Conservation (phyloP, 2,888 invertebrate species). For the Leptopilina myrica region DNA sequence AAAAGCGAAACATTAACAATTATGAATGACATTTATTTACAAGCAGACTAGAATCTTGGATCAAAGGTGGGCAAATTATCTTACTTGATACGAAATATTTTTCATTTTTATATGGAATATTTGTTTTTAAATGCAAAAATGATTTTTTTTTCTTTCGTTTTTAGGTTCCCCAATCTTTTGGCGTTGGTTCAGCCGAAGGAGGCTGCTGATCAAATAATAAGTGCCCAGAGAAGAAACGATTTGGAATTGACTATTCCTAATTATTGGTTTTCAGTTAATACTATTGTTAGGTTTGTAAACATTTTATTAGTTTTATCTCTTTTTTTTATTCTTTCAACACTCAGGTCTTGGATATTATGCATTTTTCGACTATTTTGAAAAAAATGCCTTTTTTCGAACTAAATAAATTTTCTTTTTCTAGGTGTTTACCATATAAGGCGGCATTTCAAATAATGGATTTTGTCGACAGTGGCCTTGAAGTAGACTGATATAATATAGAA, state of each 20-base stretch:
- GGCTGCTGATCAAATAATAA: conserved; percentile 83
- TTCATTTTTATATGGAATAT: conserved; percentile 4
- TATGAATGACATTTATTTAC: conserved; percentile 43
- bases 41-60: conserved; percentile 64
- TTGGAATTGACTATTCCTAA: conserved; percentile 82
- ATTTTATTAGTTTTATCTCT: conserved; percentile 35
- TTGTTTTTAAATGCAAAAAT: not conserved
- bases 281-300: conserved; percentile 70
- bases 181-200: conserved; percentile 81
- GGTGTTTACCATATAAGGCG: conserved; percentile 79
- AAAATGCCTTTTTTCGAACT: too few species aligned
- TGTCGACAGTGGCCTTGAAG: conserved; percentile 82
- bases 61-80: conserved; percentile 55
- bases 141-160: conserved; percentile 37
- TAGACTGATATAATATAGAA: conserved; percentile 70
- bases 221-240: conserved; percentile 82
- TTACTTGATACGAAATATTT: not conserved
- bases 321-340: not conserved
- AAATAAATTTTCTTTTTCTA: conserved; percentile 69
- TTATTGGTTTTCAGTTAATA: conserved; percentile 79
- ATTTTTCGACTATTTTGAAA: too few species aligned
- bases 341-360: not conserved
- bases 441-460: conserved; percentile 80
- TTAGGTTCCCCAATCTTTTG: conserved; percentile 81
- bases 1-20: too few species aligned